phyloP scores from a whole-genome alignment of 2,797 vertebrate species.

The Phoebastria nigripes region DNA sequence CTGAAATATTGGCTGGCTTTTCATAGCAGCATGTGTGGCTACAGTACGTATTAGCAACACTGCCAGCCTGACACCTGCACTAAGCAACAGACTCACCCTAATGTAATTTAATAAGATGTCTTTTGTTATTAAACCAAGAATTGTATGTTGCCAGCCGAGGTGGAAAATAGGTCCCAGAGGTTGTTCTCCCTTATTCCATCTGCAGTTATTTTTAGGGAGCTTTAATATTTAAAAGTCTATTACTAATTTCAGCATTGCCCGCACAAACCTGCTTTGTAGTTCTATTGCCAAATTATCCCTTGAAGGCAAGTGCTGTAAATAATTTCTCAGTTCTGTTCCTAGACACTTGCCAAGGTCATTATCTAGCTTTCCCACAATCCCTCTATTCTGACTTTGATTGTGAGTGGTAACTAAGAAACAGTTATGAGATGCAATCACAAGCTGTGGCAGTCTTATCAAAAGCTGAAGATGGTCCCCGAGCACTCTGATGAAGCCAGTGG shows the following conservation, averaged over 20 bases:
- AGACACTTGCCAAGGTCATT: constrained; percentile 64
- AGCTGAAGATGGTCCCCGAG: not conserved
- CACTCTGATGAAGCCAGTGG: not conserved
- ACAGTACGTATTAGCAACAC: not conserved
- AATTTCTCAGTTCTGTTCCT: constrained; percentile 39
- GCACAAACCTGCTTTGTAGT: not conserved
- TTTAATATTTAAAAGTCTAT: constrained; percentile 65
- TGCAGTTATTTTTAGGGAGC: constrained; percentile 47
- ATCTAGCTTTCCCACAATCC: constrained; percentile 29
- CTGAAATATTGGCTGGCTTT: constrained; percentile 1
- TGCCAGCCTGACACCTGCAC: constrained; percentile 35
- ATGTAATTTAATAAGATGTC: constrained; percentile 45
- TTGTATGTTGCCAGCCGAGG: not conserved
- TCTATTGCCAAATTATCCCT: constrained; percentile 50
- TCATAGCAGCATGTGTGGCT: not conserved
- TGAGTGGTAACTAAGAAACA: constrained; percentile 52
- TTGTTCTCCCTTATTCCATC: constrained; percentile 4
- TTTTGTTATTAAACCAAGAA: constrained; percentile 60
- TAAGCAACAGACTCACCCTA: not conserved
- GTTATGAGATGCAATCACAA: constrained; percentile 46
- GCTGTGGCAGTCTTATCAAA: constrained; percentile 45
- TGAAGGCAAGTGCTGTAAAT: constrained; percentile 54
- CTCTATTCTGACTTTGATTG: constrained; percentile 40
- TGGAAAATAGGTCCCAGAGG: constrained; percentile 45
- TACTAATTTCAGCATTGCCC: constrained; percentile 31